phyloP scores from a whole-genome alignment of 2,797 vertebrate species.

The Ctenochaetus hawaiiensis region DNA sequence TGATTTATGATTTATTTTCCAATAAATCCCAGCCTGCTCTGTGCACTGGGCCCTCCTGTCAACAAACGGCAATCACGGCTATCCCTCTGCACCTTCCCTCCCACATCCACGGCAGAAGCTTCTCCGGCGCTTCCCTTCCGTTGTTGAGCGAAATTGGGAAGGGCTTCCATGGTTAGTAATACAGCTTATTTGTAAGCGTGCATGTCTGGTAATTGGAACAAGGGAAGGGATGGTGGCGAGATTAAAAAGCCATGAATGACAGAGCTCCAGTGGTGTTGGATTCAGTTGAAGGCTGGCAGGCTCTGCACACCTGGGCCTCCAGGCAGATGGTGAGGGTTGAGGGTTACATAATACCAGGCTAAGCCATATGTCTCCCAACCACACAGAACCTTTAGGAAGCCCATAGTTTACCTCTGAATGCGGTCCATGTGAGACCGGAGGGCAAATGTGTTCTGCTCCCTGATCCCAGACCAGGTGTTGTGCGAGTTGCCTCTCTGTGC shows the following conservation, averaged over 20 bases:
- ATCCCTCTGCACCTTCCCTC: slow-evolving; percentile 58
- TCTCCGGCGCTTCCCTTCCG: slow-evolving; percentile 25
- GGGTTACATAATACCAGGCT: slow-evolving; percentile 85
- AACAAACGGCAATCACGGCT: slow-evolving; percentile 65
- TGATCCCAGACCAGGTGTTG: slow-evolving; percentile 86
- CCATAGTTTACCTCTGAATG: slow-evolving; percentile 67
- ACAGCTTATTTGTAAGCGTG: slow-evolving; percentile 68
- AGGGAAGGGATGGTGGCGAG: slow-evolving; percentile 66
- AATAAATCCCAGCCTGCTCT: slow-evolving; percentile 80
- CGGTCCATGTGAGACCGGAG: slow-evolving; percentile 72
- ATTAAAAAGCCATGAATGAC: slow-evolving; percentile 83
- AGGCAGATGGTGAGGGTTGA: slow-evolving; percentile 86
- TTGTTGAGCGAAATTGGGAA: slow-evolving; percentile 55
- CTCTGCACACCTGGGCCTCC: slow-evolving; percentile 84
- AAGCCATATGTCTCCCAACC: slow-evolving; percentile 86
- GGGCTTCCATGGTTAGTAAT: slow-evolving; percentile 57
- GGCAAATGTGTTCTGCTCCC: slow-evolving; percentile 73
- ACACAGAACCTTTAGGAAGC: slow-evolving; percentile 83
- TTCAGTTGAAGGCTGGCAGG: slow-evolving; percentile 79
- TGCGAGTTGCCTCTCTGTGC: slow-evolving; percentile 66
- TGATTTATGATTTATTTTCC: slow-evolving; percentile 88
- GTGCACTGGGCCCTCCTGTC: slow-evolving; percentile 77
- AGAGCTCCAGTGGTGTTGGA: slow-evolving; percentile 79
- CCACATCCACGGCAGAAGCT: slow-evolving; percentile 38
- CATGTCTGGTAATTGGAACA: slow-evolving; percentile 77